Evolutionary conservation across 1,140 invertebrate species (phyloP).

Genomic region (Rhynchophorus ferrugineus): DNA sequence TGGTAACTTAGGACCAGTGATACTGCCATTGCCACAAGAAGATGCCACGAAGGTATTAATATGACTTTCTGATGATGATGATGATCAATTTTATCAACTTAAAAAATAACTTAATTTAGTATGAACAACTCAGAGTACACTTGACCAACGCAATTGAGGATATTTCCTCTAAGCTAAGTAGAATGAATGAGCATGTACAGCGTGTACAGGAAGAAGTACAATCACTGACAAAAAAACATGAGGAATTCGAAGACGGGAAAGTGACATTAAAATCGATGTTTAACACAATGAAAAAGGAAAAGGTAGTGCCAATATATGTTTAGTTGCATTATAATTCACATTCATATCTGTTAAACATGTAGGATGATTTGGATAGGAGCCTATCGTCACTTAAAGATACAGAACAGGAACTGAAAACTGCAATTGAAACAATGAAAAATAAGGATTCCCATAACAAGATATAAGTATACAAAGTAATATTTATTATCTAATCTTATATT

Average conservation of each 20-base stretch:
- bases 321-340: neutral
- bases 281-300: slow-evolving; percentile 73
- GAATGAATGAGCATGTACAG: slow-evolving; percentile 81
- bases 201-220: slow-evolving; percentile 88
- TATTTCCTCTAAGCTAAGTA: slow-evolving; percentile 76
- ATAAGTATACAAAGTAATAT: too few species aligned
- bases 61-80: too few species aligned
- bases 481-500: too few species aligned
- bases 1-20: too few species aligned
- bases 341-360: slow-evolving; percentile 17
- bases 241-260: slow-evolving; percentile 83
- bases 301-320: slow-evolving; percentile 52
- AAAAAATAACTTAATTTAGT: too few species aligned
- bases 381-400: slow-evolving; percentile 77
- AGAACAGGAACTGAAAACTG: slow-evolving; percentile 75
- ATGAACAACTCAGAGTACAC: slow-evolving; percentile 91
- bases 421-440: slow-evolving; percentile 67
- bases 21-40: too few species aligned
- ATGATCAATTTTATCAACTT: too few species aligned
- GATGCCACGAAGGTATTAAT: too few species aligned
- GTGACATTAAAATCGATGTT: slow-evolving; percentile 75
- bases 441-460: too few species aligned
- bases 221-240: slow-evolving; percentile 78
- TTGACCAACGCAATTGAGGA: slow-evolving; percentile 92
- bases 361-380: slow-evolving; percentile 76